phyloP scores from a whole-genome alignment of 2,113 vertebrate genomes.

The Platysternon megacephalum region DNA sequence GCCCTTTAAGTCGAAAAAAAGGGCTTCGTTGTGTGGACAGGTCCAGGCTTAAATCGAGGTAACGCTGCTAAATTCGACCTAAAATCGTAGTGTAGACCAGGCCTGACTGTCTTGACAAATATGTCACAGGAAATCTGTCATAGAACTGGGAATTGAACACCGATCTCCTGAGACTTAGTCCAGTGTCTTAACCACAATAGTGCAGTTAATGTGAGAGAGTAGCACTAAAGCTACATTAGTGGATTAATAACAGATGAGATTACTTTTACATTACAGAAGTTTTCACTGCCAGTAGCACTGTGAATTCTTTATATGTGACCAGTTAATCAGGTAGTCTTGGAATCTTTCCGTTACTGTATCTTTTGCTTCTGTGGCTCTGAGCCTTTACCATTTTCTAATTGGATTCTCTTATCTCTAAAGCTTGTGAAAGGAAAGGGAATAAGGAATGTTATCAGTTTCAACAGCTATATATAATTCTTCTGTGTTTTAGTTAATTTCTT shows the following conservation, averaged over 20 bases:
- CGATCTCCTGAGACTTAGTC: background rate
- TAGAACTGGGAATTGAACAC: background rate
- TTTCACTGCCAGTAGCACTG: background rate
- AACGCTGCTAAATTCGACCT: no score
- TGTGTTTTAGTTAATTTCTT: background rate
- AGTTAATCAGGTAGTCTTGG: background rate
- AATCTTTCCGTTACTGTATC: background rate
- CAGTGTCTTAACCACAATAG: background rate
- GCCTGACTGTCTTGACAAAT: background rate
- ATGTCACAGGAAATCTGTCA: background rate
- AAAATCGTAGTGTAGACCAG: no score
- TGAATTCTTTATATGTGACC: background rate
- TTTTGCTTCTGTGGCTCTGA: background rate
- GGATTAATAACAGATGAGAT: background rate
- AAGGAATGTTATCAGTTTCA: background rate
- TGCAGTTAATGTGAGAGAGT: background rate
- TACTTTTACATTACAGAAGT: background rate
- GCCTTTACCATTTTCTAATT: background rate
- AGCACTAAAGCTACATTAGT: background rate
- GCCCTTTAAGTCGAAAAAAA: no score
- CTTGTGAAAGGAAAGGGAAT: background rate
- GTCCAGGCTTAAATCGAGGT: no score
- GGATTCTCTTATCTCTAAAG: background rate
- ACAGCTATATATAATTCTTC: background rate
- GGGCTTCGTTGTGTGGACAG: no score